A percentile compares a stretch with the other conserved stretches of the same genome.
These are phyloP conservation scores for Machaerirhynchus nigripectus DNA, from an alignment of 2,113 vertebrate species.

Conservation along the genomic window DNA sequence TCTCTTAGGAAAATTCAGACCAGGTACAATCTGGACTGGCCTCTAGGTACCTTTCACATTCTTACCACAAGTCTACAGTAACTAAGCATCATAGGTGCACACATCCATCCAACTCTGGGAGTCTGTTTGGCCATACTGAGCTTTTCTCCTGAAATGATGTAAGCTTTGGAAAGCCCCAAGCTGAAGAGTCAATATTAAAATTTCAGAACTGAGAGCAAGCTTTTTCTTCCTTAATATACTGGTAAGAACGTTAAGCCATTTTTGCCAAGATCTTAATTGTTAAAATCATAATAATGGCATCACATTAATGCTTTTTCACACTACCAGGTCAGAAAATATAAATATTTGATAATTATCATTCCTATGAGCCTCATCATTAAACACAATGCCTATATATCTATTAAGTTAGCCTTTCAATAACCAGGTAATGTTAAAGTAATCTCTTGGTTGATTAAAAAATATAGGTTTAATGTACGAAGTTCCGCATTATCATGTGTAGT, in stretches of 20 bases:
- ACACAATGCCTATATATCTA: not conserved
- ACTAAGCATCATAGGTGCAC: not conserved
- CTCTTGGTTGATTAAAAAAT: not conserved
- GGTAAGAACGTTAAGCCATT: rapidly evolving
- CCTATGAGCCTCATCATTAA: not conserved
- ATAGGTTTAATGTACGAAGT: not conserved
- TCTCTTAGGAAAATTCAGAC: not conserved
- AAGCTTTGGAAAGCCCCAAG: not conserved
- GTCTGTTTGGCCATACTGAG: not conserved
- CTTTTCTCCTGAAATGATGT: not conserved
- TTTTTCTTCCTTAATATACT: not conserved
- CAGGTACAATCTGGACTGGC: rapidly evolving
- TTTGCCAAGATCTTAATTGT: not conserved
- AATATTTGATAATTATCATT: not conserved
- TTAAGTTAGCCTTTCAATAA: not conserved
- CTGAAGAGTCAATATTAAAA: not conserved
- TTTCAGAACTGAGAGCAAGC: not conserved
- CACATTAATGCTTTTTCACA: rapidly evolving
- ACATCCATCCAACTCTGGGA: not conserved
- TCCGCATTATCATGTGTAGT: not conserved
- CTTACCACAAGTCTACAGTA: not conserved
- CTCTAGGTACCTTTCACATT: not conserved
- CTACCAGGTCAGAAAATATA: not conserved
- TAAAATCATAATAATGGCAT: not conserved
- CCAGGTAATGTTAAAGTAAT: not conserved